A percentile compares a stretch with the other conserved stretches of the same genome.
These are phyloP conservation scores for Caranx melampygus DNA, from an alignment of 2,113 vertebrate species.

Conservation along the genomic window DNA sequence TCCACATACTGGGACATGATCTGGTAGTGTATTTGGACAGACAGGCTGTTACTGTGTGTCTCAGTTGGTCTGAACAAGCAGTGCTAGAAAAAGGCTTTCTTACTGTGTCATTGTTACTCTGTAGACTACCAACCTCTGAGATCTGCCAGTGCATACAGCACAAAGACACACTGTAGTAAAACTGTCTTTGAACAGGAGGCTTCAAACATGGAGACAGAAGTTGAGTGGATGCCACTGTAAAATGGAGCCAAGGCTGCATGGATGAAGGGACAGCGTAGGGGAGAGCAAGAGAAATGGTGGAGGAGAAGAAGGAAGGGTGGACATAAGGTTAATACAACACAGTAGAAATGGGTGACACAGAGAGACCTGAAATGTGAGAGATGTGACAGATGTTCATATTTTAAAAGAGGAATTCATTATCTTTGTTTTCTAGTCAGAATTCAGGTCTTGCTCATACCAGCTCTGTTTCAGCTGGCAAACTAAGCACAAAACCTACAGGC, in stretches of 20 bases:
- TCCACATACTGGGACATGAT: background rate
- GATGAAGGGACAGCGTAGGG: slow-evolving; percentile 11
- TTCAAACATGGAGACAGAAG: slow-evolving; percentile 50
- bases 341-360: background rate
- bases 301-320: background rate
- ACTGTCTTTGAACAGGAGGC: slow-evolving; percentile 17
- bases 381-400: background rate
- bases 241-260: slow-evolving; percentile 51
- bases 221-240: slow-evolving; percentile 17
- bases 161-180: slow-evolving; percentile 14
- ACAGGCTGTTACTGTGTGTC: background rate
- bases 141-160: slow-evolving; percentile 28
- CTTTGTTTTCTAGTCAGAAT: background rate
- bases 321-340: slow-evolving; percentile 22
- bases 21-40: background rate
- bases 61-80: background rate
- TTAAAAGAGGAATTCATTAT: background rate
- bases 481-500: background rate
- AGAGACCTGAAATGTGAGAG: background rate
- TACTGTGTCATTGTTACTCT: background rate
- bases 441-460: background rate
- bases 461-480: background rate
- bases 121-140: slow-evolving; percentile 27
- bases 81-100: background rate
- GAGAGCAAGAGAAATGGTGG: background rate